Evolutionary conservation across 2,113 vertebrate species (phyloP), one percentile per base, ranked within the genome.

Genomic region (Prolemur simus): DNA sequence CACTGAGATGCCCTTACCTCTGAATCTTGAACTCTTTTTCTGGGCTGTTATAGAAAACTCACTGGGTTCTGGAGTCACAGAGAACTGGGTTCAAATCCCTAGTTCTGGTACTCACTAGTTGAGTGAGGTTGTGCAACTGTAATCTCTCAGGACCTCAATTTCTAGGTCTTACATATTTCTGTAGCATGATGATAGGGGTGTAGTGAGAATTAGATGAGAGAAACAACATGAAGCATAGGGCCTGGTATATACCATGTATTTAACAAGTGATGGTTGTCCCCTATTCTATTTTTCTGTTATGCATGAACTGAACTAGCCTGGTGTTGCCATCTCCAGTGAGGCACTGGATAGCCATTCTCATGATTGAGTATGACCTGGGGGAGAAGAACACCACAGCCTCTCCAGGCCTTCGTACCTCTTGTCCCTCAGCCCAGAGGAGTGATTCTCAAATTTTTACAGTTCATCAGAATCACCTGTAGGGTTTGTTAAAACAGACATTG

Each of bases 41-140:
- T 87, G 45, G n/a, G 27, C 27, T 76, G 4, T 11, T 64, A 0
- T 27, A 77, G n/a, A 90, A 87, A 73, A 90, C n/a, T 87, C 91
- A 39, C 8, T n/a, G 76, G 23, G 37, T 86, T 92, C 66, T 58
- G 47, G 39, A 86, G 56, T 92, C 39, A 89, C 71, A 68, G 39
- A 94, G 47, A 80, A 89, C 6, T 73, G 34, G 64, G 52, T 91
- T 93, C 60, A 91, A 94, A 83, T 95, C n/a, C 21, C 63, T 42
- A n/a, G 63, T 91, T 87, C 68, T 95, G 60, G 37, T 27, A 63
- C 39, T 82, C 60, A 87, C 68, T 63, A 54, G 49, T 76, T 77
- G 68, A 86, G 64, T 76, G 68, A 92, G 8, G 7, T 54, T 52
- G 54, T 52, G 71, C 15, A n/a, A 45, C 60, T 37, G 32, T 64